These are phyloP conservation scores for Macrochelys suwanniensis DNA, from an alignment of 2,797 vertebrate species.

Conservation along the genomic window DNA sequence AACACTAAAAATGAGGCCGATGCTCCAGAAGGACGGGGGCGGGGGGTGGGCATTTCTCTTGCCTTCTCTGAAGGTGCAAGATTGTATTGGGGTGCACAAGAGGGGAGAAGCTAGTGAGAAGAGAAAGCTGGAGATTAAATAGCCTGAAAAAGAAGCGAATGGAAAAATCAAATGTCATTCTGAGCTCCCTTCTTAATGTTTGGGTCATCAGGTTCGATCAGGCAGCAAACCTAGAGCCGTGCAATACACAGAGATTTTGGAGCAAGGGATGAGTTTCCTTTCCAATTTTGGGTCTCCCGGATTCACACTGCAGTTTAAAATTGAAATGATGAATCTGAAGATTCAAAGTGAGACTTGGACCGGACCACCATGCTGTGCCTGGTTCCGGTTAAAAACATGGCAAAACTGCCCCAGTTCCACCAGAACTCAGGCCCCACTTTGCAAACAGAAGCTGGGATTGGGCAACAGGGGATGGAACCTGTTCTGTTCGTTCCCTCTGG, in stretches of 20 bases:
- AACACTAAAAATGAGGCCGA: background rate
- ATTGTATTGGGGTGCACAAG: background rate
- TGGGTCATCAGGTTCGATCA: rapidly evolving
- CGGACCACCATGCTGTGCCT: rapidly evolving
- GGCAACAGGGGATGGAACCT: too few relatives aligned
- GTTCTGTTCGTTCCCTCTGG: too few relatives aligned
- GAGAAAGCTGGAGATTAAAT: background rate
- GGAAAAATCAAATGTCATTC: background rate
- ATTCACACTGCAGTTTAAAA: background rate
- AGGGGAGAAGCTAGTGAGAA: background rate
- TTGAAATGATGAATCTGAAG: background rate
- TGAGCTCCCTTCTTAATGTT: rapidly evolving
- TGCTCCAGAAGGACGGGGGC: background rate
- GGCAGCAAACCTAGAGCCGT: background rate
- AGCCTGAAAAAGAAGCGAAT: background rate
- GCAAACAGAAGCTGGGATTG: background rate
- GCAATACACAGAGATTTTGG: background rate
- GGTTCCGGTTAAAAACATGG: background rate
- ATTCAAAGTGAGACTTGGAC: background rate
- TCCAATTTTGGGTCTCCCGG: background rate
- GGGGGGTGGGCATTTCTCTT: background rate
- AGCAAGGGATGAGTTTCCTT: rapidly evolving
- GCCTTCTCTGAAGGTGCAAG: background rate
- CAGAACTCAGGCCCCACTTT: background rate
- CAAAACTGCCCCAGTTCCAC: background rate